Evolutionary conservation across 1,140 invertebrate species (phyloP), one percentile per base, ranked within the genome.

Genomic region (Zelostemma sp.): DNA sequence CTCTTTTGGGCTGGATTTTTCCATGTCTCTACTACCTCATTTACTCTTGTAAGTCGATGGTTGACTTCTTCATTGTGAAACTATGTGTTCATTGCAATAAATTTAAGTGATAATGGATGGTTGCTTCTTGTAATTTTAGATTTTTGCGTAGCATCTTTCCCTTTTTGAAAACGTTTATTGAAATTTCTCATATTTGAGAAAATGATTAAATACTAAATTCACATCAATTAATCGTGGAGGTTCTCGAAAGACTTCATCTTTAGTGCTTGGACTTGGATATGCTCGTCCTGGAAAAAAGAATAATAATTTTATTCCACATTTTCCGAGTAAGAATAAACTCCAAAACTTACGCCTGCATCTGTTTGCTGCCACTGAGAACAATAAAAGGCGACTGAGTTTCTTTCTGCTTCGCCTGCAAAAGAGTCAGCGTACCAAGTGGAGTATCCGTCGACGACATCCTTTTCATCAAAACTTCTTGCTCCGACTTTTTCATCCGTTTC

Each of bases 371-470:
- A 82, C 94, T 97, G 1, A 99, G 88, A 46, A 99, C 91, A 71
- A 99, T 91, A 85, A 93, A 99, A 0, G 98, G 92, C 6, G 96
- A 95, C 72, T 98, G 95, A 1, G 97, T 94, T 86, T 98, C 94
- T 79, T 96, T 97, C 81, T 99, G 98, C 78, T 98, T 99, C 19
- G 97, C 94, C 86, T 97, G 93, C 56, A 99, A 85, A 87, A 99
- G 91, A 72, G 93, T 93, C 14, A 99, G 87, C 1, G 98, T 99
- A 71, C 95, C 93, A 12, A 99, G 86, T 4, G 98, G 97, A 0
- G 97, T 99, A 82, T 99, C 98, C 3, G 95, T 98, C 6, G 97
- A 98, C 75, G 95, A 98, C 97, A 99, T 99, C 78, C 97, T 93
- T 80, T 97, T 97, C 95, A 99, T 97, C 64, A 98, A 83, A 89